These are phyloP conservation scores for Sapajus apella DNA, from an alignment of 2,113 vertebrate species.

Conservation along the genomic window DNA sequence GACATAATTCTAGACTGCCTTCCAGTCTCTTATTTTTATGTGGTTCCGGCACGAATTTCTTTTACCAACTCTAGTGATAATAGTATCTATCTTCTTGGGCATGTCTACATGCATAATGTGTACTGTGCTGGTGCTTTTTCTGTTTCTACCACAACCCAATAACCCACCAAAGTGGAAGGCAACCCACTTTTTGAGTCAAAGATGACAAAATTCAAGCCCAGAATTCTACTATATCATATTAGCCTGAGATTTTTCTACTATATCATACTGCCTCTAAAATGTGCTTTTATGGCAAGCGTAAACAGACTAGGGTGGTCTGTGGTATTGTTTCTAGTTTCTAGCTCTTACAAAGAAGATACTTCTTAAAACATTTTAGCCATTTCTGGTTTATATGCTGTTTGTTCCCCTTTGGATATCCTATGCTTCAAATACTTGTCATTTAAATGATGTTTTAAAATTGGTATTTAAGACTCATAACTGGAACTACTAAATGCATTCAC, in stretches of 20 bases:
- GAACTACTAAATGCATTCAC: neutral
- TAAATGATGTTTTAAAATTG: slow-evolving; percentile 13
- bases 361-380: slow-evolving; percentile 30
- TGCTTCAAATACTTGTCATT: slow-evolving; percentile 36
- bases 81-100: neutral
- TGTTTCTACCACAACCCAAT: neutral
- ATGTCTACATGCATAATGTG: neutral
- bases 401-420: neutral
- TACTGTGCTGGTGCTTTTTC: neutral
- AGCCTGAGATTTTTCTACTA: neutral
- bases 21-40: neutral
- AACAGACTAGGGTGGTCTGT: neutral
- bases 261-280: neutral
- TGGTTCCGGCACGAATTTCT: neutral
- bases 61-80: neutral
- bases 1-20: neutral
- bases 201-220: neutral
- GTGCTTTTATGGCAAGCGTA: neutral
- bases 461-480: slow-evolving; percentile 22
- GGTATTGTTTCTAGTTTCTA: neutral
- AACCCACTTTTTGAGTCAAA: neutral
- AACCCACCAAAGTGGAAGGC: neutral
- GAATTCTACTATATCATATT: neutral
- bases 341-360: neutral
- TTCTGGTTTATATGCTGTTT: neutral